Evolutionary conservation across 2,797 vertebrate genomes (phyloP), one percentile per base, ranked within the genome.

Genomic region (Oreochromis grahami): DNA sequence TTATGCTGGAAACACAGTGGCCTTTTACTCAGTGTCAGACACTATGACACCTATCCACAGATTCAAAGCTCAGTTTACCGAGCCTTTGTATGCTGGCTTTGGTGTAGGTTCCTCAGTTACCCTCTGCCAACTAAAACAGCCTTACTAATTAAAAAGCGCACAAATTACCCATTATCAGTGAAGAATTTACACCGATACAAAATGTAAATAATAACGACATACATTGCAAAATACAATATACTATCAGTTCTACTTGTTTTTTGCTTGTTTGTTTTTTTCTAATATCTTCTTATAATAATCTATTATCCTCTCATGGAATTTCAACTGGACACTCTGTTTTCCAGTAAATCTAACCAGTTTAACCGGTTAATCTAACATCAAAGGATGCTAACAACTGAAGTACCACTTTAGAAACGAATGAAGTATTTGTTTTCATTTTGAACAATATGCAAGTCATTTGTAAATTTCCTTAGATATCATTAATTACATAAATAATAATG

Each of bases 71-170:
- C 94, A 93, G 84, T 97, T 97, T 87, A 92, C 91, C 1, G 96
- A 97, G 88, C 94, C 96, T 4, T 78, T 97, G 80, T 97, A 89
- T 38, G 96, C 97, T 15, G 96, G 97, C 2, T 97, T 97, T 88
- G 96, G 96, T 17, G 96, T 97, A 8, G 95, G 96, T 32, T 96
- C 96, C 7, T 96, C 96, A 4, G 96, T 97, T 10, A 93, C 90
- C 3, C 94, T 97, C 38, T 96, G 96, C 80, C 89, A 90, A 26
- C 83, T 96, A 11, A 95, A 94, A 74, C 88, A 87, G 41, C 53
- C 94, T 43, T 88, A 82, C 5, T 74, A 74, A 74, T 11, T 74
- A 19, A 32, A 74, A 72, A 72, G 15, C 29, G 43, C 14, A 19
- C 11, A 48, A 48, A 29, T 72, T 1, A 32, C 41, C 9, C 4